Evolutionary conservation across 2,797 vertebrate species (phyloP), one percentile per base, ranked within the genome.

Genomic region (Mormyrus hasselquistii): DNA sequence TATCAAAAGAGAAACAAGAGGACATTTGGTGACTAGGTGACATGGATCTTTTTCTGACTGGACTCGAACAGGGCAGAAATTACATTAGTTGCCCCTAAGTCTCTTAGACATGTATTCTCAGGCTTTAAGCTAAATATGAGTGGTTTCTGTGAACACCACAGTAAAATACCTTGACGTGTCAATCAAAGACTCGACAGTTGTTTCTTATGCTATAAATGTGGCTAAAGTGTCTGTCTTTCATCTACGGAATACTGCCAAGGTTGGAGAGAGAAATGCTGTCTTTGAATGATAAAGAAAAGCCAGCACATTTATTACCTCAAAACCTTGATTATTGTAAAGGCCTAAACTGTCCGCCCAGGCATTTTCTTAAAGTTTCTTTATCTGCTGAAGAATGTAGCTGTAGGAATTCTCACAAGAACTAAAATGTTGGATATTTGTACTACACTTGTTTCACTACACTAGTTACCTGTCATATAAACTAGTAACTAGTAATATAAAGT

Each of bases 241-340:
- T 44, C 16, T 82, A 47, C 0, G 7, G 76, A 44, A 82, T 82
- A 22, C 41, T 47, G 76, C 16, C 41, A 82, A 47, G 76, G 76
- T 82, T 82, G 14, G 38, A 47, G 76, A 82, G 41, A 38, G 7
- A 41, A 47, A 82, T 47, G 38, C 34, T 41, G 29, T 16, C 34
- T 47, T 44, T 44, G 38, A 79, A 79, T 79, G 7, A 47, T 8
- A 82, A n/a, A 82, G 29, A 65, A 65, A 73, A 38, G 65, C 1
- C 12, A 8, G 73, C 38, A 19, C 38, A 79, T 79, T n/a, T 44
- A 79, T 44, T 79, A 82, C 76, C 76, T 82, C 41, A 47, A 19
- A 82, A 47, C 73, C 76, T 73, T 44, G 76, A 82, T 82, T 82
- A 82, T 82, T 82, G 41, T 82, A 82, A 82, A 82, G 76, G 38